Evolutionary conservation across 2,797 vertebrate genomes (phyloP).

Genomic region (Channa striata): DNA sequence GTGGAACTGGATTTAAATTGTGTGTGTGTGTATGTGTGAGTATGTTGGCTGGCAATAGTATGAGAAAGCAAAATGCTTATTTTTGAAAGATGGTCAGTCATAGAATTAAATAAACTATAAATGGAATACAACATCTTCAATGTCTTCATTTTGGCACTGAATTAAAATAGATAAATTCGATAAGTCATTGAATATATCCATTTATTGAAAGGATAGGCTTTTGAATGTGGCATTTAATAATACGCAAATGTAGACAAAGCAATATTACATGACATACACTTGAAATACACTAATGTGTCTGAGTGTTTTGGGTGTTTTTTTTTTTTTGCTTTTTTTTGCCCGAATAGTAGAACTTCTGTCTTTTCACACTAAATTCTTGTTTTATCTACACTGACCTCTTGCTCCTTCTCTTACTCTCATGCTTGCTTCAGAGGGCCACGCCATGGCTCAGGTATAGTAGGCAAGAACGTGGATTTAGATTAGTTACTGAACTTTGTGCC

Average conservation of each 20-base stretch:
- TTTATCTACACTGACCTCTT: conserved; percentile 69
- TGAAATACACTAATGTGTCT: too few species aligned
- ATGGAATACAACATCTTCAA: neutral
- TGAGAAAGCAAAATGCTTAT: too few species aligned
- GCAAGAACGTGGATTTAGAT: conserved; percentile 16
- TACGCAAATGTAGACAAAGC: too few species aligned
- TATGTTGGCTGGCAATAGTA: too few species aligned
- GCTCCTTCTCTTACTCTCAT: conserved; percentile 72
- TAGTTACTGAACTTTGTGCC: conserved; percentile 7
- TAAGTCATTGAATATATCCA: neutral
- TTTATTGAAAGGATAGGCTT: neutral
- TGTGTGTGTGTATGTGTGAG: too few species aligned
- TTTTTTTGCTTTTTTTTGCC: conserved; percentile 36
- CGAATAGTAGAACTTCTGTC: neutral
- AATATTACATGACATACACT: too few species aligned
- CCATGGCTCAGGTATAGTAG: conserved; percentile 81
- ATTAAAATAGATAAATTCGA: neutral
- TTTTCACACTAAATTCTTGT: conserved; percentile 43
- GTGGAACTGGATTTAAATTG: too few species aligned
- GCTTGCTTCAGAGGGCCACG: conserved; percentile 80
- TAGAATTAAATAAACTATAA: neutral
- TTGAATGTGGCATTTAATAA: too few species aligned
- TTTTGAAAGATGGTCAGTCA: too few species aligned
- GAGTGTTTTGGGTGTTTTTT: too few species aligned
- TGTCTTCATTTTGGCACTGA: neutral